These are phyloP conservation scores for Microctonus aethiopoides DNA, from an alignment of 2,888 invertebrate genomes.

Conservation along the genomic window DNA sequence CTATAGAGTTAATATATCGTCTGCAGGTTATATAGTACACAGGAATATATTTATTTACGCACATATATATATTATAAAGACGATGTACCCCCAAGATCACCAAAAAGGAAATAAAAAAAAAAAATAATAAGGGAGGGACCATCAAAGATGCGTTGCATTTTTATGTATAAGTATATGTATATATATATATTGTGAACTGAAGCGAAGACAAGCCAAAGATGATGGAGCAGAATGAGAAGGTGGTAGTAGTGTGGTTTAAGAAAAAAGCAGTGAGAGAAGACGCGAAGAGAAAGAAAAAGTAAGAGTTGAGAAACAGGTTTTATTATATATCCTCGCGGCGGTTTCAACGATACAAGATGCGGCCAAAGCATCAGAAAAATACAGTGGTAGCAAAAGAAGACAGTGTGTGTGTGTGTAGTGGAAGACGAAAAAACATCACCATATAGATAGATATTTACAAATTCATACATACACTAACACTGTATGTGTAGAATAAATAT, in stretches of 20 bases:
- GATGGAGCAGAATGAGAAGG: constrained; percentile 21
- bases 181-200: neutral
- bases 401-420: no score
- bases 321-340: constrained; percentile 29
- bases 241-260: neutral
- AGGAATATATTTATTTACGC: no score
- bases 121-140: neutral
- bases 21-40: no score
- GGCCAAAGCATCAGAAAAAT: neutral
- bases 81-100: neutral
- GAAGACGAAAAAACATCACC: neutral
- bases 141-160: neutral
- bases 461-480: no score
- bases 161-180: no score
- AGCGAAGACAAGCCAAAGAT: constrained; percentile 17
- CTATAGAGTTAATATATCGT: no score
- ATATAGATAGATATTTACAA: neutral
- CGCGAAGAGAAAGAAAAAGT: constrained; percentile 38
- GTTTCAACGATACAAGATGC: constrained; percentile 15
- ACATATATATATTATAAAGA: no score
- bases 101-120: constrained; percentile 17
- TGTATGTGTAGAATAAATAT: no score
- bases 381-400: constrained; percentile 4
- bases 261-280: neutral
- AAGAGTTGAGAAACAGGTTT: constrained; percentile 53